Base-by-base conservation (phyloP, 1,140 invertebrate genomes). In the Galleria mellonella region DNA sequence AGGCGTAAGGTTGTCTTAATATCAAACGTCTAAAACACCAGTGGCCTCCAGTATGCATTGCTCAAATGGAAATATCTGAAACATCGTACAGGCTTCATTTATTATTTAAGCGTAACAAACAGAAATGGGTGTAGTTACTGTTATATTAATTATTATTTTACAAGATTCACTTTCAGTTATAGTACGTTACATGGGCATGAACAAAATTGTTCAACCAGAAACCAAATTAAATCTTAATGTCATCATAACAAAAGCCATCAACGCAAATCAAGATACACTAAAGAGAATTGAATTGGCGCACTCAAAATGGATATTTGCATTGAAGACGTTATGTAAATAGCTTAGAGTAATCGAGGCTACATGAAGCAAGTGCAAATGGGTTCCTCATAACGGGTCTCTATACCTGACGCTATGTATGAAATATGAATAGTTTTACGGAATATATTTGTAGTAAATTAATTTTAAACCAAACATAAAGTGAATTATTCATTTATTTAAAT, bases 361-460 rank as follows among this genome's bases (percentile, higher is more conserved):
- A 68, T 67, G 54, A 49, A 55, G 46, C 52, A 56, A 59, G 51
- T 69, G 71, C 65, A 75, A 75, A 81, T 76, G 62, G 60, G 60
- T 68, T 74, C 61, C 62, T 58, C 52, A 62, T 79, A 78, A 76
- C 78, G 73, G 75, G 58, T 62, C 56, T 65, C 38, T 47, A 47
- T 59, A 51, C 8, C 2, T 4, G 9, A 37, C 0, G n/a, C 35
- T 50, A 42, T 68, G 70, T 64, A 69, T 59, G 57, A 53, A 37
- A 37, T 23, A 33, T 15, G 12, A 10, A 35, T 32, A 36, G 29
- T 41, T n/a, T 42, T 38, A 13, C 10, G 32, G 15, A 38, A 43
- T 35, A 43, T 8, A 35, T 35, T 14, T 35, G 32, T 11, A 35
- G 32, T 13, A 3, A 23, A 23, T 23, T 23, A 23, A 23, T 23